Conservation (phyloP, 2,888 invertebrate genomes). For the Diplazon laetatorius region DNA sequence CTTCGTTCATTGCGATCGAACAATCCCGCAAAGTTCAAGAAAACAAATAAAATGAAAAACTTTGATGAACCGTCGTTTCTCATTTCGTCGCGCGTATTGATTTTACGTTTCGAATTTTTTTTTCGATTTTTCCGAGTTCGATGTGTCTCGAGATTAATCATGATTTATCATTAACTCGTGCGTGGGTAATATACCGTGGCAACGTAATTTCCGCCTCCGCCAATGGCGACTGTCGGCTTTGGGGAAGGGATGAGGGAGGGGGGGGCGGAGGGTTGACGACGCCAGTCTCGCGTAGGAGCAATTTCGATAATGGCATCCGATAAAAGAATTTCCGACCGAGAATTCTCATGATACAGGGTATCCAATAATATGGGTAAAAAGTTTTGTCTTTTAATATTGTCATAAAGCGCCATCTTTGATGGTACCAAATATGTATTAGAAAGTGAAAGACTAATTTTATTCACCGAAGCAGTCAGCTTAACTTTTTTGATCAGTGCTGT, state of each 20-base stretch:
- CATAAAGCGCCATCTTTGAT: no score
- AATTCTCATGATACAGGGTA: conserved; percentile 29
- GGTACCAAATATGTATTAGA: no score
- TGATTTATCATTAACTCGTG: conserved; percentile 20
- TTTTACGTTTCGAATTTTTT: no score
- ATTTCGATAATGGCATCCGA: conserved; percentile 55
- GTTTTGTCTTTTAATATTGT: no score
- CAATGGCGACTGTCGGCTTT: no score
- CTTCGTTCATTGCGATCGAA: not conserved
- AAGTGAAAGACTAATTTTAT: no score
- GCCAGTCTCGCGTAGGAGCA: conserved; percentile 34
- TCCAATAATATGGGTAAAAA: no score
- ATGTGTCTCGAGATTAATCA: not conserved
- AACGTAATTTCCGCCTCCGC: conserved; percentile 10
- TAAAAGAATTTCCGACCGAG: conserved; percentile 42
- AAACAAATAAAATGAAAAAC: not conserved
- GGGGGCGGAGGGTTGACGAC: no score
- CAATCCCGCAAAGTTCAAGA: not conserved
- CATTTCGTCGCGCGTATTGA: not conserved
- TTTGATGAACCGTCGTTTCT: not conserved
- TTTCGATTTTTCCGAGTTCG: not conserved
- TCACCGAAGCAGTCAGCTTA: no score
- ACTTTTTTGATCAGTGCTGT: no score
- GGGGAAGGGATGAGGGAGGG: no score
- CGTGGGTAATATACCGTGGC: conserved; percentile 27